Evolutionary conservation across 2,888 invertebrate genomes (phyloP), one percentile per base, ranked within the genome.

Genomic region (Lymantria monacha): DNA sequence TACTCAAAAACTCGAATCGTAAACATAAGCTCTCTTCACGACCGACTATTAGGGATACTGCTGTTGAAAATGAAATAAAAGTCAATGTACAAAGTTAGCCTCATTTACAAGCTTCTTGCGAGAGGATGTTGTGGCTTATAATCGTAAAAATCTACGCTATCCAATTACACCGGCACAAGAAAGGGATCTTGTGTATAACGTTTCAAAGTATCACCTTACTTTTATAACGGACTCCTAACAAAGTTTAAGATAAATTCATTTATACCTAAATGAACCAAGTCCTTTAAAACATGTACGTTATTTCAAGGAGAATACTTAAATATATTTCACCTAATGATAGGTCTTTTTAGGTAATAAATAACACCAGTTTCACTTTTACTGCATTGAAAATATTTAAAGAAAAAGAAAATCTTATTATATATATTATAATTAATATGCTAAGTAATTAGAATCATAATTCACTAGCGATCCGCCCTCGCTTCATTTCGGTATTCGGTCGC

Each of bases 141-240:
- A 38, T 43, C 41, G 31, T 44, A 40, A 43, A 47, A 44, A 47
- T 51, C 42, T 48, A 14, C 54, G 56, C 52, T 57, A 74, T 74
- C 61, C 65, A 66, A 74, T 74, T 70, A 74, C 38, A 46, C 46
- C 40, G 59, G 44, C 46, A 59, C 49, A 50, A 47, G 12, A 48
- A 49, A 53, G 47, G 50, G 40, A 33, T 54, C 42, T 55, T 46
- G 45, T 49, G 37, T 47, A 53, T 69, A 70, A 55, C 69, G 72
- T 60, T 73, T 70, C 73, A 30, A n/a, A 47, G 30, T 37, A 55
- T 51, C 40, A 11, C 15, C 49, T 53, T 36, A 44, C 46, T 54
- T 48, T 43, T 42, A 42, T 46, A 42, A 13, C 46, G 47, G 31
- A 30, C 14, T 38, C 46, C 41, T 48, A 37, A 33, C 44, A 30